Evolutionary conservation across 2,888 invertebrate species (phyloP).

Genomic region (Apeira syringaria): DNA sequence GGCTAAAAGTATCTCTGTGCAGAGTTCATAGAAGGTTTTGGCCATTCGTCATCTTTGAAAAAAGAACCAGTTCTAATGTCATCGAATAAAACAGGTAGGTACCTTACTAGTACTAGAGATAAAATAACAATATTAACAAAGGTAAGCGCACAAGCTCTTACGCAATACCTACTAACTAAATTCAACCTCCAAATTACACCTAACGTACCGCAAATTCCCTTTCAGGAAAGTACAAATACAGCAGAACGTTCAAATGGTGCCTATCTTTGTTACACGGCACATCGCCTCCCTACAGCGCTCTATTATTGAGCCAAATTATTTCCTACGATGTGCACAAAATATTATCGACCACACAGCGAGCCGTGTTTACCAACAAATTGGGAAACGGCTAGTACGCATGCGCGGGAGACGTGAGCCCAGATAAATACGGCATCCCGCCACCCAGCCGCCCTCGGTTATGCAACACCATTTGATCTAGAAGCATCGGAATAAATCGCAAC

Average conservation of each 20-base stretch:
- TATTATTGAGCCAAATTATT: slow-evolving; percentile 42
- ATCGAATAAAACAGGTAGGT: too few relatives aligned
- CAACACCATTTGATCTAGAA: slow-evolving; percentile 63
- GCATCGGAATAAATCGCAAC: slow-evolving; percentile 49
- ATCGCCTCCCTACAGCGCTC: slow-evolving; percentile 31
- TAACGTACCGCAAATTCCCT: slow-evolving; percentile 12
- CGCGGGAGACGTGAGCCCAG: slow-evolving; percentile 39
- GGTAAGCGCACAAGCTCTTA: too few relatives aligned
- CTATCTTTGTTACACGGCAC: slow-evolving; percentile 33
- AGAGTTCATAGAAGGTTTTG: too few relatives aligned
- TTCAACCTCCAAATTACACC: slow-evolving; percentile 15
- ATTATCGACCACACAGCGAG: slow-evolving; percentile 56
- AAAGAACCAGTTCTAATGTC: too few relatives aligned
- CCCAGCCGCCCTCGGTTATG: slow-evolving; percentile 62
- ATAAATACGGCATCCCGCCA: slow-evolving; percentile 55
- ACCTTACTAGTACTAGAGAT: too few relatives aligned
- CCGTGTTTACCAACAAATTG: slow-evolving; percentile 60
- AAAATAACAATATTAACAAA: too few relatives aligned
- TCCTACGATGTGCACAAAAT: slow-evolving; percentile 50
- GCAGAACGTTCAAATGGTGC: slow-evolving; percentile 25
- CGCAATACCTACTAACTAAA: too few relatives aligned
- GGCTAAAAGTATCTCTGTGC: too few relatives aligned
- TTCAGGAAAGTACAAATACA: slow-evolving; percentile 26
- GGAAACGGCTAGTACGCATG: slow-evolving; percentile 44
- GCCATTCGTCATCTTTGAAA: too few relatives aligned